Evolutionary conservation across 1,140 invertebrate genomes (phyloP).

Genomic region (Tetragonula clypearis): DNA sequence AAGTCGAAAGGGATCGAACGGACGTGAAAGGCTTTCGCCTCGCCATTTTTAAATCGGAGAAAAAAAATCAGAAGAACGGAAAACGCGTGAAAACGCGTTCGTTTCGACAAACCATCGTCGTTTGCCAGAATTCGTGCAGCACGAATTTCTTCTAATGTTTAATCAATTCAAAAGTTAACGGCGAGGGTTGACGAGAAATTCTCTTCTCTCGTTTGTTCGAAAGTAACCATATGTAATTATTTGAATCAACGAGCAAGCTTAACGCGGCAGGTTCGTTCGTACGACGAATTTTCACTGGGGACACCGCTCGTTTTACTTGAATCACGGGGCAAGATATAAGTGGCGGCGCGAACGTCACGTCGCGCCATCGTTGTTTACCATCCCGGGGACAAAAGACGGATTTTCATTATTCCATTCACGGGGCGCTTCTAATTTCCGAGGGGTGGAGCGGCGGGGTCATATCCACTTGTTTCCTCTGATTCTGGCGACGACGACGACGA

Average conservation of each 20-base stretch:
- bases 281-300: background rate
- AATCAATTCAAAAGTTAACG: background rate
- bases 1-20: too few species aligned
- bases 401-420: slow-evolving; percentile 67
- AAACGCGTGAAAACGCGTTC: too few species aligned
- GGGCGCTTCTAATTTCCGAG: slow-evolving; percentile 64
- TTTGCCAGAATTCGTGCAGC: too few species aligned
- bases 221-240: background rate
- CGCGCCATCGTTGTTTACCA: slow-evolving; percentile 54
- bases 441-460: slow-evolving; percentile 42
- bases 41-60: too few species aligned
- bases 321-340: slow-evolving; percentile 31
- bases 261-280: background rate
- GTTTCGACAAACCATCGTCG: too few species aligned
- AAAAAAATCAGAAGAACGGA: too few species aligned
- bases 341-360: slow-evolving; percentile 7
- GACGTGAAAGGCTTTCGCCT: too few species aligned
- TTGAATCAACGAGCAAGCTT: slow-evolving; percentile 8
- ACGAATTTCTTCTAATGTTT: background rate
- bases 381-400: slow-evolving; percentile 39
- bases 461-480: slow-evolving; percentile 47
- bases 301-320: background rate
- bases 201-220: background rate
- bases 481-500: background rate
- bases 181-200: background rate